Percentiles rank a stretch among this genome's conserved stretches.
These are phyloP conservation scores for Campoletis sonorensis DNA, from an alignment of 1,140 invertebrate genomes.

Conservation along the genomic window DNA sequence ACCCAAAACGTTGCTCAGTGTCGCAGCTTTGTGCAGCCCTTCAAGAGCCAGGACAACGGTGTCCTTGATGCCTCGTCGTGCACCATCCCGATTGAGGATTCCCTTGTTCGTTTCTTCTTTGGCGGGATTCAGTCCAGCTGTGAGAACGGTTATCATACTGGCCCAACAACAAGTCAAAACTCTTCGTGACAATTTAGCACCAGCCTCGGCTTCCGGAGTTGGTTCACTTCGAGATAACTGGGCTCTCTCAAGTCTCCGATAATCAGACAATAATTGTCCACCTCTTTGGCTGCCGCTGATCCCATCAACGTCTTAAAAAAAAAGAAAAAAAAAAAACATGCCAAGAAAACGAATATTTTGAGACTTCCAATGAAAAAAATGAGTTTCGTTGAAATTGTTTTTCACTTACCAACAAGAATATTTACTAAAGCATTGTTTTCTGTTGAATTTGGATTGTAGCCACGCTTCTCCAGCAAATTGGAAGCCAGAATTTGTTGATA, in stretches of 20 bases:
- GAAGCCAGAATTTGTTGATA: conserved; percentile 90
- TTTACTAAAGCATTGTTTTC: conserved; percentile 85
- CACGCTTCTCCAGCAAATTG: conserved; percentile 85
- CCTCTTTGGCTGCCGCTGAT: conserved; percentile 82
- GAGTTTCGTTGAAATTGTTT: background rate
- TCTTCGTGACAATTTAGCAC: conserved; percentile 80
- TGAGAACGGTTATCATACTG: conserved; percentile 91
- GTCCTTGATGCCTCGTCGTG: conserved; percentile 80
- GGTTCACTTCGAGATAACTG: conserved; percentile 80
- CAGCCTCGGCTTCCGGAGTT: conserved; percentile 83
- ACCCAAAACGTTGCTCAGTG: conserved; percentile 84
- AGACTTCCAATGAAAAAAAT: background rate
- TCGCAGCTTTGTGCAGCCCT: conserved; percentile 90
- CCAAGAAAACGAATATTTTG: background rate
- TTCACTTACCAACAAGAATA: conserved; percentile 83
- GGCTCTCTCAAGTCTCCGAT: conserved; percentile 87
- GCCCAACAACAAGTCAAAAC: conserved; percentile 95
- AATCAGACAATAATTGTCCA: conserved; percentile 89
- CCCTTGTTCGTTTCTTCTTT: conserved; percentile 73
- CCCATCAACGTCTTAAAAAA: conserved; percentile 87
- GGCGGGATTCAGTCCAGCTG: conserved; percentile 81
- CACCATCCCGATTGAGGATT: conserved; percentile 75
- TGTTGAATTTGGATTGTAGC: conserved; percentile 78
- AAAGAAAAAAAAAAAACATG: no score
- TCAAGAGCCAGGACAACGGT: conserved; percentile 88